A percentile compares a stretch with the other conserved stretches of the same genome.
Evolutionary conservation across 2,113 vertebrate genomes (phyloP).

Genomic region (Megaceryle maxima): DNA sequence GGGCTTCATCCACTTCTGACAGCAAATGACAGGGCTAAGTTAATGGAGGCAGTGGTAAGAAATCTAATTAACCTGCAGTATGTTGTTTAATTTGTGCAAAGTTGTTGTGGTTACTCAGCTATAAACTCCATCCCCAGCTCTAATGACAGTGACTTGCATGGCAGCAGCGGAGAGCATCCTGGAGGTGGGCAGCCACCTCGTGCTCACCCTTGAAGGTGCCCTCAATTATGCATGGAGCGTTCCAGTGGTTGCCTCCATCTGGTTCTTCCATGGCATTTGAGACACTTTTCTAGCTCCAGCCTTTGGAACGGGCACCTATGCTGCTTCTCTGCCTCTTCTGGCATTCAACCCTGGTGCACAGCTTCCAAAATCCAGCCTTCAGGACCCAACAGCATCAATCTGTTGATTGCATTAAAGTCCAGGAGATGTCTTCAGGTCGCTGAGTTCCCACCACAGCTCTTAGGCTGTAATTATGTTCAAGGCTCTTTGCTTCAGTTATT

Average conservation of each 20-base stretch:
- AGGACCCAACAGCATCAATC: constrained; percentile 35
- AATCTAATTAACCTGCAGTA: constrained; percentile 65
- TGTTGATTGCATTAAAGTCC: constrained; percentile 10
- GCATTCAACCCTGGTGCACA: background rate
- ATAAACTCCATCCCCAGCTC: constrained; percentile 8
- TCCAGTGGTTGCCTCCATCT: constrained; percentile 60
- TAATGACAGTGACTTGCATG: constrained; percentile 11
- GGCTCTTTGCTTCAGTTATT: constrained; percentile 27
- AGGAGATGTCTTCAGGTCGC: constrained; percentile 8
- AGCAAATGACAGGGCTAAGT: background rate
- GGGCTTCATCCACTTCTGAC: background rate
- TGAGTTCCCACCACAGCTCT: background rate
- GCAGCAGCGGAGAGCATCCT: background rate
- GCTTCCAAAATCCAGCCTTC: constrained; percentile 26
- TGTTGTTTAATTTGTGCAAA: constrained; percentile 59
- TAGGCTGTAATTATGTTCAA: constrained; percentile 46
- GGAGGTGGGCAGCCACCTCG: background rate
- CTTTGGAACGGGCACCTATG: constrained; percentile 14
- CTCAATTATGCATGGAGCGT: constrained; percentile 25
- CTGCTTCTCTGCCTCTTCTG: background rate
- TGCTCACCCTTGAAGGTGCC: constrained; percentile 38
- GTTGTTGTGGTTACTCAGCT: constrained; percentile 59
- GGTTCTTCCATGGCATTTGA: constrained; percentile 16
- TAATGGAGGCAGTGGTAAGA: constrained; percentile 1
- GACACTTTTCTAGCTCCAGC: background rate